Evolutionary conservation across 2,113 vertebrate genomes (phyloP).

Genomic region (Saguinus midas): DNA sequence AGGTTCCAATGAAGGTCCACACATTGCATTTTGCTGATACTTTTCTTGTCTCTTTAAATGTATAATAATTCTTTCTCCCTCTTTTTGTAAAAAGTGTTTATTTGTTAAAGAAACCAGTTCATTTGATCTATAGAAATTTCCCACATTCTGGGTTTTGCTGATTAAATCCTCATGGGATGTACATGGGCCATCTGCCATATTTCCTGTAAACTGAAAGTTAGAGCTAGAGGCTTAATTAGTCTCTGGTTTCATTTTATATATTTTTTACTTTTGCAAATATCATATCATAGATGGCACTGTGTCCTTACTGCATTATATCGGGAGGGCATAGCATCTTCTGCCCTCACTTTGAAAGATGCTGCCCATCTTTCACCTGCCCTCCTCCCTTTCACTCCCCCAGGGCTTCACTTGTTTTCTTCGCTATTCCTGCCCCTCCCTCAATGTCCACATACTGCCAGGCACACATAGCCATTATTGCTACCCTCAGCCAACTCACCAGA

Average conservation of each 20-base stretch:
- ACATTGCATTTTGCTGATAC: background rate
- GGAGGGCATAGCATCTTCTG: background rate
- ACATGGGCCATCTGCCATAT: background rate
- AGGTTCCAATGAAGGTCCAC: background rate
- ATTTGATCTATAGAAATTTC: background rate
- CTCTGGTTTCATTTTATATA: background rate
- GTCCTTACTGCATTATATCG: fast-evolving
- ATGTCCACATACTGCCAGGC: no score
- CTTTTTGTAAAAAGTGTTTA: background rate
- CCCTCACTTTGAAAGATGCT: background rate
- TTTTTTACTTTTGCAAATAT: background rate
- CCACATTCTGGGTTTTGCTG: background rate
- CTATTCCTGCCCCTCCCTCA: background rate
- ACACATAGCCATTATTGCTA: no score
- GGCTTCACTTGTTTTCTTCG: background rate
- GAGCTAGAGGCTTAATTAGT: background rate
- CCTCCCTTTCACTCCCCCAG: no score
- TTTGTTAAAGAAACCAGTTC: background rate
- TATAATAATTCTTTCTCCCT: background rate
- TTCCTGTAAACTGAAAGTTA: background rate
- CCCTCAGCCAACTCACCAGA: no score
- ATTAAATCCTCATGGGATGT: background rate
- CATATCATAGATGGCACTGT: background rate
- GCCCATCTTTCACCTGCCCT: no score
- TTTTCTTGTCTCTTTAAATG: background rate